Evolutionary conservation across 2,113 vertebrate species (phyloP).

Genomic region (Prolemur simus): DNA sequence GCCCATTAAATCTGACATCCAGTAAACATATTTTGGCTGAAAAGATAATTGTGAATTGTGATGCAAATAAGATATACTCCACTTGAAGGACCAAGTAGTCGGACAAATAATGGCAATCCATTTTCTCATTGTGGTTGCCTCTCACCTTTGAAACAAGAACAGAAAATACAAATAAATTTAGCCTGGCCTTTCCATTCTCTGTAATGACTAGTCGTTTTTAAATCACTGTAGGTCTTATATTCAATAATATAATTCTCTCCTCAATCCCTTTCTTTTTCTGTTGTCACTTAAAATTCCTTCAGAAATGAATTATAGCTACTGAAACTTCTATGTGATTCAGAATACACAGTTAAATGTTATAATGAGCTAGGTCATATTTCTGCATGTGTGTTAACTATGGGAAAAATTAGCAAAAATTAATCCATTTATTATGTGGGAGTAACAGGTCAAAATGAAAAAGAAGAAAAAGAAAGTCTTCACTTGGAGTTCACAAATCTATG

Average conservation of each 20-base stretch:
- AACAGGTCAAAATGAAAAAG: constrained; percentile 30
- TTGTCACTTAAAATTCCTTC: constrained; percentile 38
- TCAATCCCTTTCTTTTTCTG: constrained; percentile 22
- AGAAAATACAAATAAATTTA: constrained; percentile 23
- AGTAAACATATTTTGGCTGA: not conserved
- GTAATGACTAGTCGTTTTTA: constrained; percentile 34
- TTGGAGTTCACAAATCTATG: constrained; percentile 4
- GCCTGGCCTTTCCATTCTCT: not conserved
- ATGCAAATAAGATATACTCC: not conserved
- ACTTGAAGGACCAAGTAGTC: not conserved
- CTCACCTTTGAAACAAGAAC: not conserved
- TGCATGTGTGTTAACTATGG: not conserved
- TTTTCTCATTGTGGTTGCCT: not conserved
- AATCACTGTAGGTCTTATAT: not conserved
- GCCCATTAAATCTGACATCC: not conserved
- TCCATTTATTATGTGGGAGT: not conserved
- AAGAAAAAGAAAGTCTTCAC: not conserved
- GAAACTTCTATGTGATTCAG: constrained; percentile 28
- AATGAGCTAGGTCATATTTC: not conserved
- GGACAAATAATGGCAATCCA: not conserved
- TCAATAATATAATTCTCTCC: not conserved
- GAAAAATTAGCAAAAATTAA: not conserved
- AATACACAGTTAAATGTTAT: not conserved
- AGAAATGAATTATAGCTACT: constrained; percentile 14
- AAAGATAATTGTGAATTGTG: constrained; percentile 17